Percentiles rank a stretch among this genome's conserved stretches.
Evolutionary conservation across 37 sponge, comb jelly and placozoan species (phyloP).

Genomic region (Aplysina aerophoba): DNA sequence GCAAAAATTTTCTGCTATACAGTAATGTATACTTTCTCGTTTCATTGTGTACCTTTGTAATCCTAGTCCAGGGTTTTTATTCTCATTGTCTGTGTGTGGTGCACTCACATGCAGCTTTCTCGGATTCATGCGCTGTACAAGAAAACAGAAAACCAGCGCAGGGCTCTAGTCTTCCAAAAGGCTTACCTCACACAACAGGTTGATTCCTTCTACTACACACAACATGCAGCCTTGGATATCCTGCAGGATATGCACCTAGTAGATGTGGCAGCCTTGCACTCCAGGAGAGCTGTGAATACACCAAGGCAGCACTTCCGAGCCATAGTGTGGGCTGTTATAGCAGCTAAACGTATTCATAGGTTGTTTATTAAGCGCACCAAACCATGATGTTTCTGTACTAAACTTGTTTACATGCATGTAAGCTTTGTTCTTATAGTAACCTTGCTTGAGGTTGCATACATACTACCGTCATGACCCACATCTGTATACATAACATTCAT

Average conservation of each 20-base stretch:
- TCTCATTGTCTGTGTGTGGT: not conserved
- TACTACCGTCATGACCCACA: no score
- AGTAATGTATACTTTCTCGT: no score
- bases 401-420: no score
- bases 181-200: constrained; percentile 19
- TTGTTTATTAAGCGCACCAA: not conserved
- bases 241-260: constrained; percentile 31
- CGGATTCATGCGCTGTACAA: not conserved
- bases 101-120: not conserved
- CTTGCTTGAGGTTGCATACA: no score
- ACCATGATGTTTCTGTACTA: no score
- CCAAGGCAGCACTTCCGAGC: constrained; percentile 25
- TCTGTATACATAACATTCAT: no score
- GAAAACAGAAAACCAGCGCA: constrained; percentile 1
- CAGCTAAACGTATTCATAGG: not conserved
- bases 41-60: no score
- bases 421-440: no score
- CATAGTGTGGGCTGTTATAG: constrained; percentile 17
- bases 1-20: no score
- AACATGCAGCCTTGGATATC: constrained; percentile 30
- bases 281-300: not conserved
- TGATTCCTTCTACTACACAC: constrained; percentile 27
- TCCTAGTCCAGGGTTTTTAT: no score
- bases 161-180: constrained; percentile 22
- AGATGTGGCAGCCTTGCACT: not conserved